Evolutionary conservation across 2,797 vertebrate genomes (phyloP).

Genomic region (Lagorchestes hirsutus): DNA sequence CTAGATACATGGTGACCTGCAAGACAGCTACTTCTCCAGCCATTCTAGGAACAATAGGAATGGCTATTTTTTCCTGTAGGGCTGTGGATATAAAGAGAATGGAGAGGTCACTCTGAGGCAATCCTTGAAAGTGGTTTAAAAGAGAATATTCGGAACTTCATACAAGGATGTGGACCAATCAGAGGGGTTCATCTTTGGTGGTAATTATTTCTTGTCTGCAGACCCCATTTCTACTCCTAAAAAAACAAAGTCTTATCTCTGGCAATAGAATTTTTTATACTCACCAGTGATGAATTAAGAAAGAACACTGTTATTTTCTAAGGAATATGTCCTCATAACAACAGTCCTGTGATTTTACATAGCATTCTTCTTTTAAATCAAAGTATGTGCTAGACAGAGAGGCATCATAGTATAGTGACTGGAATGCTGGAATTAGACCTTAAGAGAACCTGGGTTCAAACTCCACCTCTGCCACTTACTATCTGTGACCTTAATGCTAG

Average conservation of each 20-base stretch:
- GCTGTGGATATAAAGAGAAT: neutral
- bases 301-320: conserved; percentile 28
- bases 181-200: neutral
- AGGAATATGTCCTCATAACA: conserved; percentile 47
- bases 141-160: conserved; percentile 12
- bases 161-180: neutral
- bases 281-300: conserved; percentile 4
- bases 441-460: neutral
- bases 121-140: neutral
- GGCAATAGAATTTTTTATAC: neutral
- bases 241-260: neutral
- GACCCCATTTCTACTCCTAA: conserved; percentile 34
- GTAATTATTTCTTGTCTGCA: neutral
- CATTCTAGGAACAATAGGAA: neutral
- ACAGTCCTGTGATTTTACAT: conserved; percentile 44
- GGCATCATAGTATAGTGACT: neutral
- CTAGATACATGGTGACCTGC: neutral
- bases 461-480: neutral
- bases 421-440: neutral
- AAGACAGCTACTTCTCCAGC: neutral
- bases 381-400: neutral
- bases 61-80: neutral
- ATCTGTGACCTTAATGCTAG: neutral
- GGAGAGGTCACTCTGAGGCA: neutral
- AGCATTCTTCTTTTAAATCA: conserved; percentile 7